Conservation (phyloP, 2,113 vertebrate genomes). For the Alces alces region DNA sequence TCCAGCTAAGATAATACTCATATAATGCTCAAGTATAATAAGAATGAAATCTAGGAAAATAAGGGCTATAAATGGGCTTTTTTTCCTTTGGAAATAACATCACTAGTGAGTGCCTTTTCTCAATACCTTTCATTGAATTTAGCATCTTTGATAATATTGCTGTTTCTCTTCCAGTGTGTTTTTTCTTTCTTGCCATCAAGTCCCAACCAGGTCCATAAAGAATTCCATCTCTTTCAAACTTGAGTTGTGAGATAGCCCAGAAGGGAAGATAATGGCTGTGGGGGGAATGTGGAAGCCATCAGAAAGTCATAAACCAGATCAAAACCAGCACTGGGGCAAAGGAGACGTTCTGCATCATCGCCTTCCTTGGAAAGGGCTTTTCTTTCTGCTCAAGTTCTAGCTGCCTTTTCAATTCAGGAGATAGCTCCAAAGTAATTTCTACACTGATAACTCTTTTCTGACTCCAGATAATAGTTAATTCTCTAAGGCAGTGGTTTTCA, state of each 20-base stretch:
- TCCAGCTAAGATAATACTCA: neutral
- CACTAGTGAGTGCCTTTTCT: neutral
- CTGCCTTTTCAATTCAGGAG: slow-evolving; percentile 20
- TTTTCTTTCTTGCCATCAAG: neutral
- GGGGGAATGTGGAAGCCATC: neutral
- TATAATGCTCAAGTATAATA: slow-evolving; percentile 2
- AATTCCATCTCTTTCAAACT: slow-evolving; percentile 24
- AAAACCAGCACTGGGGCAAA: slow-evolving; percentile 55
- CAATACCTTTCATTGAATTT: neutral
- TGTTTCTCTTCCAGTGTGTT: neutral
- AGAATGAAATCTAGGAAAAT: slow-evolving; percentile 25
- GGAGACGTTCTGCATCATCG: neutral
- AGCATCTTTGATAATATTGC: slow-evolving; percentile 4
- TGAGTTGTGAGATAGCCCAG: slow-evolving; percentile 35
- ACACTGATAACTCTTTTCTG: neutral
- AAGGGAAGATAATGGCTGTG: neutral
- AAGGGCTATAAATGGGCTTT: neutral
- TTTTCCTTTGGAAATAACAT: neutral
- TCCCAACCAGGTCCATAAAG: slow-evolving; percentile 4
- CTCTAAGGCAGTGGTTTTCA: neutral
- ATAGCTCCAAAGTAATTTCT: neutral
- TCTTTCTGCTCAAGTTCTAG: neutral
- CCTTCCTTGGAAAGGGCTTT: neutral
- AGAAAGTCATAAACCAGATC: slow-evolving; percentile 45
- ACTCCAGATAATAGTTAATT: slow-evolving; percentile 6